Percentiles rank a stretch among this genome's conserved stretches.
These are phyloP conservation scores for Petroica traversi DNA, from an alignment of 2,113 vertebrate genomes.

Conservation along the genomic window DNA sequence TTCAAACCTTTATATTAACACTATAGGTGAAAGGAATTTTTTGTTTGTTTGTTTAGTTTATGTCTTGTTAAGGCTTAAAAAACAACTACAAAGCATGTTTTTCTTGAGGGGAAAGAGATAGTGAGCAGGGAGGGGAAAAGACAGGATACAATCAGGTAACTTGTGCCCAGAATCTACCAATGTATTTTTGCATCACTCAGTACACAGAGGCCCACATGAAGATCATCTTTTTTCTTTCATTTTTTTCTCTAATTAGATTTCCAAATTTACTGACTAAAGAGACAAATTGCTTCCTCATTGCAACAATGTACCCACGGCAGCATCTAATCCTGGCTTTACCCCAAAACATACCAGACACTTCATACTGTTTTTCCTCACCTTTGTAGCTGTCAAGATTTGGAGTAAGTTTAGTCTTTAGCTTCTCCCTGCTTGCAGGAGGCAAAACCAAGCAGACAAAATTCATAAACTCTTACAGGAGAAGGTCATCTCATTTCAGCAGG, in stretches of 20 bases:
- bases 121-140: background rate
- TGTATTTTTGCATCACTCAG: background rate
- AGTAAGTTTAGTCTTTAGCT: background rate
- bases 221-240: background rate
- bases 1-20: background rate
- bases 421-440: background rate
- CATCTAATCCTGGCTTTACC: background rate
- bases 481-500: background rate
- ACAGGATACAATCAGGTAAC: background rate
- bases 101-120: fast-evolving
- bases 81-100: background rate
- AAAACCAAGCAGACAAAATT: background rate
- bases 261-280: background rate
- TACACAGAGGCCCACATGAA: background rate
- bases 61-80: background rate
- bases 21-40: background rate
- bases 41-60: background rate
- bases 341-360: background rate
- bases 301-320: background rate
- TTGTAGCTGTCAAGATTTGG: background rate
- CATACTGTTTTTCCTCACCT: background rate
- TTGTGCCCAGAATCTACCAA: background rate
- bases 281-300: background rate
- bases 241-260: background rate
- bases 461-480: background rate